Evolutionary conservation across 2,113 vertebrate species (phyloP).

Genomic region (Siniperca knerii): DNA sequence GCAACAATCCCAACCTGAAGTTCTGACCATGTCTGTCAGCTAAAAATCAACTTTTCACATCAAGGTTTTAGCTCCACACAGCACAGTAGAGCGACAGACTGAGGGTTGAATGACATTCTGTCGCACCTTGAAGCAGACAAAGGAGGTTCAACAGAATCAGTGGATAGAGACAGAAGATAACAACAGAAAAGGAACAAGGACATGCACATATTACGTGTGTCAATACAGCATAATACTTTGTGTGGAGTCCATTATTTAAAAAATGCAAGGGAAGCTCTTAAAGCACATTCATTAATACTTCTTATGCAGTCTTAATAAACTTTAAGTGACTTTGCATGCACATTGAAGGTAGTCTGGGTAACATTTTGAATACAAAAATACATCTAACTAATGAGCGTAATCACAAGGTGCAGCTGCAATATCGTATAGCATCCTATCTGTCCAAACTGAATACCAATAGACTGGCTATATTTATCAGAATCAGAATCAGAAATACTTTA

Average conservation of each 20-base stretch:
- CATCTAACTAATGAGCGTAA: not conserved
- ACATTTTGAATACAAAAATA: slow-evolving; percentile 4
- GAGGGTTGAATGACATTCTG: slow-evolving; percentile 42
- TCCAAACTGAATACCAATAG: not conserved
- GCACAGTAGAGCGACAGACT: slow-evolving; percentile 45
- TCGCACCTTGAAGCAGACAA: slow-evolving; percentile 65
- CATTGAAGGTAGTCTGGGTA: not conserved
- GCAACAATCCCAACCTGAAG: slow-evolving; percentile 4
- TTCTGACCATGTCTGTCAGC: slow-evolving; percentile 24
- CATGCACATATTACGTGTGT: slow-evolving; percentile 17
- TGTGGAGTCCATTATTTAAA: slow-evolving; percentile 17
- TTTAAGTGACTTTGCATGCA: slow-evolving; percentile 17
- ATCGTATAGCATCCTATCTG: not conserved
- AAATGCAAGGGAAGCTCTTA: not conserved
- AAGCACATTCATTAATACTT: slow-evolving; percentile 1
- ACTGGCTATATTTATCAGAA: not conserved
- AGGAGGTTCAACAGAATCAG: slow-evolving; percentile 25
- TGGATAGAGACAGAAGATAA: slow-evolving; percentile 9
- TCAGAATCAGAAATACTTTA: no score
- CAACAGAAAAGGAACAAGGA: slow-evolving; percentile 45
- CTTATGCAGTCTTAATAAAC: not conserved
- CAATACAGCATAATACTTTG: slow-evolving; percentile 13
- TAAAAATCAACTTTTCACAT: slow-evolving; percentile 43
- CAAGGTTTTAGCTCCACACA: slow-evolving; percentile 26
- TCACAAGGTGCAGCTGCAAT: not conserved